Percentiles rank a stretch among this genome's conserved stretches.
Evolutionary conservation across 2,888 invertebrate species (phyloP).

Genomic region (Synanthedon vespiformis): DNA sequence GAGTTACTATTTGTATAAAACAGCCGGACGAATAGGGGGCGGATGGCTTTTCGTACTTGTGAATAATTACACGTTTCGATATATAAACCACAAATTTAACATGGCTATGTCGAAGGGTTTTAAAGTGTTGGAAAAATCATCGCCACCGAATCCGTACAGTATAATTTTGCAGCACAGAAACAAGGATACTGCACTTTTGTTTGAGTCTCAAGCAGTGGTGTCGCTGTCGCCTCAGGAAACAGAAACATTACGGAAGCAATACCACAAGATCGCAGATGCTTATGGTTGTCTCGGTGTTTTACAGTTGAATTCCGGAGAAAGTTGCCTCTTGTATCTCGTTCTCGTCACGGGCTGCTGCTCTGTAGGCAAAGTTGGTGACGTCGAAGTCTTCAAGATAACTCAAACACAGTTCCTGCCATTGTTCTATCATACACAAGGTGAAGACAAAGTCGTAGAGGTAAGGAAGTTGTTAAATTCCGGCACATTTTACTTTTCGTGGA

Average conservation of each 20-base stretch:
- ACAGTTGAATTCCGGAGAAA: conserved; percentile 87
- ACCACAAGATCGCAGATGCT: conserved; percentile 91
- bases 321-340: conserved; percentile 87
- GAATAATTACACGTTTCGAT: conserved; percentile 4
- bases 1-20: too few species aligned
- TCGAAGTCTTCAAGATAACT: conserved; percentile 95
- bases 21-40: conserved; percentile 24
- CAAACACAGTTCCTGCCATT: conserved; percentile 92
- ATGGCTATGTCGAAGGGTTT: conserved; percentile 97
- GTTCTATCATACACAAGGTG: conserved; percentile 75
- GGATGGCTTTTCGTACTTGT: conserved; percentile 35
- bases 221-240: conserved; percentile 88
- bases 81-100: conserved; percentile 12
- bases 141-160: conserved; percentile 89
- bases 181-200: conserved; percentile 86
- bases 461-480: conserved; percentile 96
- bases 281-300: conserved; percentile 97
- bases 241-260: conserved; percentile 88
- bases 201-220: conserved; percentile 93
- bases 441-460: conserved; percentile 73
- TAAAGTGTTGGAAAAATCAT: conserved; percentile 89
- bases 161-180: conserved; percentile 90
- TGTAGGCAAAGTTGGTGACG: conserved; percentile 93
- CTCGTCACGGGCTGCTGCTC: conserved; percentile 96
- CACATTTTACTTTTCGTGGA: conserved; percentile 97